A percentile compares a stretch with the other conserved stretches of the same genome.
These are phyloP conservation scores for Centroberyx gerrardi DNA, from an alignment of 2,797 vertebrate genomes.

Conservation along the genomic window DNA sequence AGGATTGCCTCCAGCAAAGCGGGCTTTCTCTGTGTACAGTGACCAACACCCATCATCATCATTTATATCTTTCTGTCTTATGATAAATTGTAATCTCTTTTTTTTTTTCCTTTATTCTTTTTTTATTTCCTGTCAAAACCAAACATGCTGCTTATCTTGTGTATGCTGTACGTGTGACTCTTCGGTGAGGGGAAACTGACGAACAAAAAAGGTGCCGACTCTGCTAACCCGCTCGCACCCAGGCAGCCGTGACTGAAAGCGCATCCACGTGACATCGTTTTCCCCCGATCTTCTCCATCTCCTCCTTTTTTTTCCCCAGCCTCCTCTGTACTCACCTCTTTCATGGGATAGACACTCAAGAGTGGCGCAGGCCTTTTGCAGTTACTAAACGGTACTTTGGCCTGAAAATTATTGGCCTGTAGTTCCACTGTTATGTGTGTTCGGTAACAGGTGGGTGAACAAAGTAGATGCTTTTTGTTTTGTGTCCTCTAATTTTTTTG, in stretches of 20 bases:
- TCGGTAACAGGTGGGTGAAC: slow-evolving; percentile 61
- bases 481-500: slow-evolving; percentile 57
- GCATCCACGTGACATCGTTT: slow-evolving; percentile 62
- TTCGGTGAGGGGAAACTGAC: slow-evolving; percentile 64
- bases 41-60: slow-evolving; percentile 79
- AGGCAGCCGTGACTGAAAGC: slow-evolving; percentile 50
- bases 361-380: slow-evolving; percentile 61
- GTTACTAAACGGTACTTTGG: slow-evolving; percentile 59
- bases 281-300: slow-evolving; percentile 37
- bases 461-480: slow-evolving; percentile 63
- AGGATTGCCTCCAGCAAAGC: slow-evolving; percentile 45
- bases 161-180: slow-evolving; percentile 82
- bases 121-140: slow-evolving; percentile 78
- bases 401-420: slow-evolving; percentile 64
- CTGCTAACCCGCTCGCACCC: slow-evolving; percentile 50
- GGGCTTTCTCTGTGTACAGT: slow-evolving; percentile 78
- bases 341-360: slow-evolving; percentile 62
- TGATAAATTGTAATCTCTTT: slow-evolving; percentile 55
- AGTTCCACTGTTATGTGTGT: slow-evolving; percentile 67
- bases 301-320: slow-evolving; percentile 20
- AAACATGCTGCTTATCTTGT: slow-evolving; percentile 88
- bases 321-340: slow-evolving; percentile 63
- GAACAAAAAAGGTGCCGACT: slow-evolving; percentile 61
- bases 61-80: slow-evolving; percentile 72
- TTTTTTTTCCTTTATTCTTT: slow-evolving; percentile 14